phyloP scores from a whole-genome alignment of 2,888 invertebrate genomes.

The Lagria hirta region DNA sequence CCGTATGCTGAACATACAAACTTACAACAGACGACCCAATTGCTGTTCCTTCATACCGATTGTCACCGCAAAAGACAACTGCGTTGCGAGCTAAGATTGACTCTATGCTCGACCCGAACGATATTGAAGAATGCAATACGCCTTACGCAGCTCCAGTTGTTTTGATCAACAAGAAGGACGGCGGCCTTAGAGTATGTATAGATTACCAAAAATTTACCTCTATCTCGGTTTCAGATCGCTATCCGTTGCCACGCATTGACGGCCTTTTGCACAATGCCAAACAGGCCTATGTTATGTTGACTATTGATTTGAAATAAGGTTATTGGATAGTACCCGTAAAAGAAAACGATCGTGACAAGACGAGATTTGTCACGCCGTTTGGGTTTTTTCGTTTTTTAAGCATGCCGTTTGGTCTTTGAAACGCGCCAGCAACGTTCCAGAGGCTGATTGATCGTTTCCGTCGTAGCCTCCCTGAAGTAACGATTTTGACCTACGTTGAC shows the following conservation, averaged over 20 bases:
- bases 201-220: slow-evolving; percentile 30
- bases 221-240: slow-evolving; percentile 27
- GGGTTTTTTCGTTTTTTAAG: slow-evolving; percentile 11
- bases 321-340: slow-evolving; percentile 24
- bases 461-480: slow-evolving; percentile 26
- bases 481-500: slow-evolving; percentile 35
- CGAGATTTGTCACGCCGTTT: slow-evolving; percentile 26
- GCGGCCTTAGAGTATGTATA: slow-evolving; percentile 25
- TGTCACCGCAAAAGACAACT: slow-evolving; percentile 2
- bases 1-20: slow-evolving; percentile 11
- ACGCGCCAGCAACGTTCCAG: slow-evolving; percentile 37
- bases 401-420: slow-evolving; percentile 36
- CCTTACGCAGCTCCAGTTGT: slow-evolving; percentile 20
- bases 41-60: slow-evolving; percentile 8
- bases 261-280: slow-evolving; percentile 28
- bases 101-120: not conserved
- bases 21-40: slow-evolving; percentile 7
- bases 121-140: slow-evolving; percentile 5
- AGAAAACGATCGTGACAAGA: slow-evolving; percentile 25
- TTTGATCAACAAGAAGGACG: slow-evolving; percentile 21
- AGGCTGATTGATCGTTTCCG: slow-evolving; percentile 34
- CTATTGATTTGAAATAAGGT: slow-evolving; percentile 27
- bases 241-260: slow-evolving; percentile 32
- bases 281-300: slow-evolving; percentile 20
- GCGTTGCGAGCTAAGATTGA: not conserved